Evolutionary conservation across 2,797 vertebrate genomes (phyloP).

Genomic region (Neopelma chrysocephalum): DNA sequence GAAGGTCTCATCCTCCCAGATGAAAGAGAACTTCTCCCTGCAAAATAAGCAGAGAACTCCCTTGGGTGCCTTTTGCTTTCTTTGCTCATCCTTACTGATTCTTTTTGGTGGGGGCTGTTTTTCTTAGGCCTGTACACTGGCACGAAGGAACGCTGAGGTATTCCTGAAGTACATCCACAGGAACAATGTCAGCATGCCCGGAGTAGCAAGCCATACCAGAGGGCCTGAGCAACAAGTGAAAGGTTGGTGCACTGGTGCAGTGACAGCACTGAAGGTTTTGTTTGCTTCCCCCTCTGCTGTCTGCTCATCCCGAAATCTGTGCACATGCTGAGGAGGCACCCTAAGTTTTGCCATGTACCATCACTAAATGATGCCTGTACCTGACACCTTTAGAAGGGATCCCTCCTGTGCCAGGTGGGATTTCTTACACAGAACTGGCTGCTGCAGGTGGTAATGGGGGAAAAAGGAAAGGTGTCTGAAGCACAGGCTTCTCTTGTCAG

Average conservation of each 20-base stretch:
- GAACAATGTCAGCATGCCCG: constrained; percentile 94
- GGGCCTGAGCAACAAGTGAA: constrained; percentile 96
- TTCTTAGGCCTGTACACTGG: constrained; percentile 91
- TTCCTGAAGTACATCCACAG: constrained; percentile 99
- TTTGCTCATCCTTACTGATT: background rate
- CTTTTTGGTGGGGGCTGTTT: background rate
- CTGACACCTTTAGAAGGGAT: background rate
- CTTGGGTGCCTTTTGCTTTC: background rate
- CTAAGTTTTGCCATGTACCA: background rate
- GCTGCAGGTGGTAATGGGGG: background rate
- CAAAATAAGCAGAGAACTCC: background rate
- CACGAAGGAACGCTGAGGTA: constrained; percentile 94
- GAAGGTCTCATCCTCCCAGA: background rate
- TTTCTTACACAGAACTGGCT: background rate
- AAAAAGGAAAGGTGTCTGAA: background rate
- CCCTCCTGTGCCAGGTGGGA: background rate
- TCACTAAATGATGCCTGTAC: background rate
- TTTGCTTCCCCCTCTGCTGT: background rate
- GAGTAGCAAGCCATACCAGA: constrained; percentile 87
- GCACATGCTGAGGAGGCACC: background rate
- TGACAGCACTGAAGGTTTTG: background rate
- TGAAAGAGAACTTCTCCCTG: background rate
- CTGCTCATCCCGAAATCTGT: background rate
- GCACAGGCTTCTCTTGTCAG: background rate
- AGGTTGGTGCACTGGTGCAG: constrained; percentile 77